Percentiles rank a stretch among this genome's conserved stretches.
Evolutionary conservation across 2,888 invertebrate genomes (phyloP).

Genomic region (Thecocarcelia acutangulata): DNA sequence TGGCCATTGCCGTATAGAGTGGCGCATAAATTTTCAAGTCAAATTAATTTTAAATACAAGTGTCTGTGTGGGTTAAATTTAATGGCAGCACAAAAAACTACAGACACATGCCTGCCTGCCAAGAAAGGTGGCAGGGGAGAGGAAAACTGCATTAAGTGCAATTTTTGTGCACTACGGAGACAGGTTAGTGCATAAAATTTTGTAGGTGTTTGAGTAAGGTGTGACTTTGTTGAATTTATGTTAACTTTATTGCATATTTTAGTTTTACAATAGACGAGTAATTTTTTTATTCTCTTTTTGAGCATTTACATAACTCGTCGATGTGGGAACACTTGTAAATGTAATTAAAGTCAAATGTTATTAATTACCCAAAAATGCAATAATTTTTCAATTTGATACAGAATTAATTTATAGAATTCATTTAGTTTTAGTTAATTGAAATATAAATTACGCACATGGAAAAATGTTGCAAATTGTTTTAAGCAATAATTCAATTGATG

Average conservation of each 20-base stretch:
- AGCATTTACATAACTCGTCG: neutral
- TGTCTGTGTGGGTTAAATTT: slow-evolving; percentile 25
- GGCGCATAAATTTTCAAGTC: slow-evolving; percentile 69
- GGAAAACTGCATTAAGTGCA: slow-evolving; percentile 10
- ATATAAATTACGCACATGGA: slow-evolving; percentile 38
- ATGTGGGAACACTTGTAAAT: slow-evolving; percentile 43
- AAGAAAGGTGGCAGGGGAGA: neutral
- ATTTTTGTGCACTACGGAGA: slow-evolving; percentile 20
- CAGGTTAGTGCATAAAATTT: neutral
- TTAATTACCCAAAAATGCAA: slow-evolving; percentile 78
- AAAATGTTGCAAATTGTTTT: neutral
- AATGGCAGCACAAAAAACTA: neutral
- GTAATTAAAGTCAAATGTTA: slow-evolving; percentile 79
- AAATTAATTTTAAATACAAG: slow-evolving; percentile 63
- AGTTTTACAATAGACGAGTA: neutral
- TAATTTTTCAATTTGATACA: slow-evolving; percentile 71
- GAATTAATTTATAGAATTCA: slow-evolving; percentile 61
- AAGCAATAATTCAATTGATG: no score
- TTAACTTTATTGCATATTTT: slow-evolving; percentile 75
- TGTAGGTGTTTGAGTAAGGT: slow-evolving; percentile 35
- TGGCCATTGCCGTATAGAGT: slow-evolving; percentile 77
- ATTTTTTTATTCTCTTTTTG: slow-evolving; percentile 3
- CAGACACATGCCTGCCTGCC: no score
- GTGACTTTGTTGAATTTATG: slow-evolving; percentile 74
- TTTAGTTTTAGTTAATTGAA: slow-evolving; percentile 64